These are phyloP conservation scores for Drosophila pegasa DNA, from an alignment of 2,888 invertebrate genomes.

Conservation along the genomic window DNA sequence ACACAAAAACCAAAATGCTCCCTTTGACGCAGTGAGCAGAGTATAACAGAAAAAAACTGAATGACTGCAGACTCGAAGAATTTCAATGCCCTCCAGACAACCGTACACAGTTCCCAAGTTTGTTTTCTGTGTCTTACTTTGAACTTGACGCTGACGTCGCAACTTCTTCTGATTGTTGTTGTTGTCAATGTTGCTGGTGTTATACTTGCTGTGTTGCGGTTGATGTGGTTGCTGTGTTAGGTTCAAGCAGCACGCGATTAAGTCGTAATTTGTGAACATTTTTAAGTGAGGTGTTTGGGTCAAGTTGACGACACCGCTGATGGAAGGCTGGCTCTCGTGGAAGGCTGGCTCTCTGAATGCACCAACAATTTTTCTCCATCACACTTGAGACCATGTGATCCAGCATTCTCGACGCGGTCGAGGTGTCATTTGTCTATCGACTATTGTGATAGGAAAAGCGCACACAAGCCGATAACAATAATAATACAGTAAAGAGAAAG, in stretches of 20 bases:
- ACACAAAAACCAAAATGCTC: neutral
- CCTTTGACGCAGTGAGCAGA: neutral
- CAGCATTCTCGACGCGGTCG: constrained; percentile 24
- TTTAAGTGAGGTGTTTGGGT: constrained; percentile 76
- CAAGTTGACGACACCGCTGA: constrained; percentile 62
- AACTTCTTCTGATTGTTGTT: constrained; percentile 47
- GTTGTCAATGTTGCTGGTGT: constrained; percentile 28
- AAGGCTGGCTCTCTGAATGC: constrained; percentile 31
- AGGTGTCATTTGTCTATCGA: constrained; percentile 24
- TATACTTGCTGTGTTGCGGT: constrained; percentile 15
- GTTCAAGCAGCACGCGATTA: constrained; percentile 76
- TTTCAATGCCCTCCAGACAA: constrained; percentile 65
- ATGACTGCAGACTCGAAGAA: constrained; percentile 50
- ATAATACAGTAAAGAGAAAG: constrained; percentile 27
- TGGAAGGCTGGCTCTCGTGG: constrained; percentile 9
- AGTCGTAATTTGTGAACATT: constrained; percentile 75
- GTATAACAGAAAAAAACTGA: constrained; percentile 9
- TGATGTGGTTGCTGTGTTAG: constrained; percentile 37
- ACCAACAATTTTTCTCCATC: constrained; percentile 39
- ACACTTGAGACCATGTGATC: constrained; percentile 28
- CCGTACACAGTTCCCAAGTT: constrained; percentile 58
- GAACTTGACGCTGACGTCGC: constrained; percentile 67
- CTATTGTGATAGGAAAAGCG: constrained; percentile 9
- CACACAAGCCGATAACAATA: constrained; percentile 23
- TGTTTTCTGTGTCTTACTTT: constrained; percentile 63